Percentiles rank a stretch among this genome's conserved stretches.
phyloP scores from a whole-genome alignment of 2,797 vertebrate species.

The Sebastes iracundus region DNA sequence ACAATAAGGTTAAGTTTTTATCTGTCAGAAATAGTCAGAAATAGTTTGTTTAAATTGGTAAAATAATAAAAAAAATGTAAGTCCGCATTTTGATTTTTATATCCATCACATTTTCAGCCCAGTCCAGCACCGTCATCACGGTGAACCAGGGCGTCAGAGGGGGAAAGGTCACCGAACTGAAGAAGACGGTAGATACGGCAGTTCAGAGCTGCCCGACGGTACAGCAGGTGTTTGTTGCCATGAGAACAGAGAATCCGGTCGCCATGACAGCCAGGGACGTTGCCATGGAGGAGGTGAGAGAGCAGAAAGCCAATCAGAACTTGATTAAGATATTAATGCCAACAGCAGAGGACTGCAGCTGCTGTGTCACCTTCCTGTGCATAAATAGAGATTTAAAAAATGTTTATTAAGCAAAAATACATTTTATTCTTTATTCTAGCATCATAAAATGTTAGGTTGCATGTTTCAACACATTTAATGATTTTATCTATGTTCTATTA shows the following conservation, averaged over 20 bases:
- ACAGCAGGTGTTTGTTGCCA: slow-evolving; percentile 88
- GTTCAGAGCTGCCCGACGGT: slow-evolving; percentile 88
- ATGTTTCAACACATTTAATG: neutral
- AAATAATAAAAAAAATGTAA: neutral
- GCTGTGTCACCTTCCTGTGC: neutral
- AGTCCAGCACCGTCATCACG: slow-evolving; percentile 93
- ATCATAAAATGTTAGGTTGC: neutral
- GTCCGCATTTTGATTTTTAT: neutral
- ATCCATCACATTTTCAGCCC: slow-evolving; percentile 77
- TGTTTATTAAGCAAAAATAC: neutral
- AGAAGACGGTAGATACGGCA: slow-evolving; percentile 90
- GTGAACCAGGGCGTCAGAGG: slow-evolving; percentile 92
- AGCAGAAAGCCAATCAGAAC: neutral
- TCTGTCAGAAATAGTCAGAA: too few species aligned
- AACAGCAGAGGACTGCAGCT: neutral
- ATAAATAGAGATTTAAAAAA: neutral
- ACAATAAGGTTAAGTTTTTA: neutral
- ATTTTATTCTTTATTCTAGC: neutral
- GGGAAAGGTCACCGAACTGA: slow-evolving; percentile 87
- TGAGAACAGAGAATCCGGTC: slow-evolving; percentile 88
- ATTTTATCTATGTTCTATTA: neutral
- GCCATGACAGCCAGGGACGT: slow-evolving; percentile 86
- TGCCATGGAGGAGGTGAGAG: slow-evolving; percentile 90
- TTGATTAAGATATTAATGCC: neutral
- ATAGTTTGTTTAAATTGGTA: neutral